phyloP scores from a whole-genome alignment of 2,113 vertebrate species.

The Elachura formosa region DNA sequence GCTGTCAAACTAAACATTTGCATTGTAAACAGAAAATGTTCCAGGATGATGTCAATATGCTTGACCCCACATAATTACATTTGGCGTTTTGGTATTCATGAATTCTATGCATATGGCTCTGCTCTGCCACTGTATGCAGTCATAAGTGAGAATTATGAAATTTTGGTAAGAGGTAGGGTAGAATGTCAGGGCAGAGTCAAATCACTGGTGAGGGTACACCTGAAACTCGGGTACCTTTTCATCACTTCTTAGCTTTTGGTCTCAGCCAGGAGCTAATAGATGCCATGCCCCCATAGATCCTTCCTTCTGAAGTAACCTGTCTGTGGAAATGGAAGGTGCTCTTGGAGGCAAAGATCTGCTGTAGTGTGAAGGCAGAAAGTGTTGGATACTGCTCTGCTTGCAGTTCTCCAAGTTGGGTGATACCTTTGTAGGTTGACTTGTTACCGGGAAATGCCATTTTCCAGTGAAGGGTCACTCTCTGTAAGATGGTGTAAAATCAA shows the following conservation, averaged over 20 bases:
- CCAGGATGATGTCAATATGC: background rate
- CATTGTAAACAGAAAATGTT: background rate
- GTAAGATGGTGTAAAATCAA: background rate
- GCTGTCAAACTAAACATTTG: background rate
- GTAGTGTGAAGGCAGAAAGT: background rate
- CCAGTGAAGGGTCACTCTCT: background rate
- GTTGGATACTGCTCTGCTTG: background rate
- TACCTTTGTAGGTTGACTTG: rapidly evolving
- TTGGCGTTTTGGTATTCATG: background rate
- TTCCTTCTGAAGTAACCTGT: background rate
- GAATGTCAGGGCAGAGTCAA: background rate
- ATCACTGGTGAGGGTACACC: background rate
- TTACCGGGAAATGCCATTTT: background rate
- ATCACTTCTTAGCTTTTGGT: background rate
- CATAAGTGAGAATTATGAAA: background rate
- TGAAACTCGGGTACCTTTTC: background rate
- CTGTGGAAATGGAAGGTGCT: background rate
- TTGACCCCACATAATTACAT: background rate
- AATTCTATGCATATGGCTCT: background rate
- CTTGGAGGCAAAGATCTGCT: background rate
- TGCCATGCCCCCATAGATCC: rapidly evolving
- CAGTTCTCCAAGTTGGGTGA: background rate
- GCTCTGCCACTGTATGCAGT: background rate
- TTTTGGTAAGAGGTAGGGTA: background rate
- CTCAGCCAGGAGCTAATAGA: background rate